Base-by-base conservation (phyloP, 30 jellyfish, hydroid and myxozoan genomes). In the Hydractinia echinata region DNA sequence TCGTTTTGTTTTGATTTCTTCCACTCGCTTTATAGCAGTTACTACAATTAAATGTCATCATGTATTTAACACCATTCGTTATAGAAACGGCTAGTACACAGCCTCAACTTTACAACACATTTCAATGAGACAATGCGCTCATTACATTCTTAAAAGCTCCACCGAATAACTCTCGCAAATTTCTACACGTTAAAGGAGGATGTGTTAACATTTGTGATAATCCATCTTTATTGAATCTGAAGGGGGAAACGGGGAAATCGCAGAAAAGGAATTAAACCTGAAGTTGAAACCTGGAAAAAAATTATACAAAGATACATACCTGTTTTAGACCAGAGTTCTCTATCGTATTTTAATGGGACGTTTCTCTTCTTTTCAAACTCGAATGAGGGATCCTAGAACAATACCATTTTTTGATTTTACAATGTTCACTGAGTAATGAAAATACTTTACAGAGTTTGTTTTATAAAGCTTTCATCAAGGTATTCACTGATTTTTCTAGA, bases 281-380 rank as follows among this genome's bases (percentile, higher is more conserved):
- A n/a, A 30, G 44, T 30, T 30, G 44, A 30, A 30, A 30, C 44
- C 44, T 30, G 44, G 44, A 30, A 30, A 2, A 30, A 30, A 30
- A 64, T 84, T 20, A n/a, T 5, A 81, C 30, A 60, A 48, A 79
- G 1, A 14, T 21, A 64, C 13, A 51, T 60, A 94, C 99, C 96
- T 76, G 99, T 95, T 51, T 95, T 87, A 48, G 88, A n/a, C 99
- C 99, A 95, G 19, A 84, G 67, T 76, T 86, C 96, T 79, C 98
- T 66, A 79, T 87, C 85, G 85, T 89, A 95, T 15, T 54, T 80
- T 1, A 95, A 94, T 48, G 99, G 98, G 44, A 86, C 95, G 87
- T 95, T 90, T 80, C 97, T 70, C 61, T 82, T 89, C 95, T 86
- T 84, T 82, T 95, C 99, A 87, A 95, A 95, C 67, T 89, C 97